Evolutionary conservation across 2,888 invertebrate genomes (phyloP), one percentile per base, ranked within the genome.

Genomic region (Platycheirus rosarum): DNA sequence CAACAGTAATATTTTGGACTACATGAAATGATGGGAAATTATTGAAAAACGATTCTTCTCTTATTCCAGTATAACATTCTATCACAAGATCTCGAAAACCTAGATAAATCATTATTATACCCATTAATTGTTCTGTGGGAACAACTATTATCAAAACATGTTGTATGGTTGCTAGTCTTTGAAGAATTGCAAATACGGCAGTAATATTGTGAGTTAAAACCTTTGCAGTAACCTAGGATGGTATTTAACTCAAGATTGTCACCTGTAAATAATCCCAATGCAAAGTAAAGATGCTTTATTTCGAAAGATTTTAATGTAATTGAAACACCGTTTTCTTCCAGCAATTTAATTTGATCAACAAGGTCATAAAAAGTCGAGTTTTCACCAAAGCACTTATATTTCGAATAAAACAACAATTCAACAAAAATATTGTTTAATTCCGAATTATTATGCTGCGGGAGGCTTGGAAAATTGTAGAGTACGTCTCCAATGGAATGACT

Each of bases 351-450:
- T 20, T 46, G 32, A 2, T 46, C 37, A 32, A 62, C 62, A 32
- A 62, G 46, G 13, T 62, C 32, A 13, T n/a, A 62, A n/a, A 46
- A 46, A 46, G 20, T 46, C 0, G 32, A 62, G 13, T 62, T 60
- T 60, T 44, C 18, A n/a, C 20, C n/a, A 46, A 11, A n/a, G 11
- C 11, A 44, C 16, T 60, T 44, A 32, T 44, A 60, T 60, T 62
- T 62, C n/a, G 62, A 62, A 20, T 46, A 62, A 62, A 62, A 62
- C 62, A 62, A 35, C 37, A 55, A 37, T 40, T 18, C 49, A 40
- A 51, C 60, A 65, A 65, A 65, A 26, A 65, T 65, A 11, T 65
- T 65, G n/a, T 49, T 20, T 26, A 49, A 29, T 8, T 65, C 65
- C 4, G 40, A 65, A 49, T 14, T 40, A 23, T 48, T 49, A 8